Base-by-base conservation (phyloP, 1,140 invertebrate species). In the Epicauta chinensis region DNA sequence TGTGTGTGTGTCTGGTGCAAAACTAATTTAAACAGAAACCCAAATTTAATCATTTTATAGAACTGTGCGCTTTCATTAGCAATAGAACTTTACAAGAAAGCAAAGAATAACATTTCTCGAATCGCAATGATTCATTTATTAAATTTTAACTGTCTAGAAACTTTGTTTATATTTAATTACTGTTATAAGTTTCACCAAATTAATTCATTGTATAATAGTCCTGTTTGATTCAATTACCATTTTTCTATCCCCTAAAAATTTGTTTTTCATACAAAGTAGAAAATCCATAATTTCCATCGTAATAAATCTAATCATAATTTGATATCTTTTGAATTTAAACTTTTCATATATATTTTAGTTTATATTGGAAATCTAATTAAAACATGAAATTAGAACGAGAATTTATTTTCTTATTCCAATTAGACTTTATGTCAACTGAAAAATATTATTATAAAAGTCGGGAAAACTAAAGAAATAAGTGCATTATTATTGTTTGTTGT, bases 31-130 rank as follows among this genome's bases (percentile, higher is more conserved):
- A 50, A 39, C 51, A 53, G 58, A 56, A 60, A 60, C 58, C 53
- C 55, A 55, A 60, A 60, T 60, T 60, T 55, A 60, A 60, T 60
- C 55, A 58, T 60, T 55, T 49, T 53, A 48, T 45, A 53, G 47
- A 58, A 43, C 38, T 51, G 4, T 23, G 23, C 7, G 55, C 58
- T 58, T 60, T 60, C 56, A 57, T 58, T 60, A 58, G 58, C 58
- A 60, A 60, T 60, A 53, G 55, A 57, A 53, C 50, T 53, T 54
- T 57, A 53, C 55, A 57, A 57, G 55, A 57, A 53, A 53, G 51
- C 50, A 40, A 53, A 53, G 52, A 54, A 54, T 54, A 54, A 54
- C 52, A 54, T 47, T 54, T 46, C 52, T 54, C 40, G 52, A 43
- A 54, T 54, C 48, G 52, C 38, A 54, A 45, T 54, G 52, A 54